These are phyloP conservation scores for Drosophila azteca DNA, from an alignment of 1,140 invertebrate species.

Conservation along the genomic window DNA sequence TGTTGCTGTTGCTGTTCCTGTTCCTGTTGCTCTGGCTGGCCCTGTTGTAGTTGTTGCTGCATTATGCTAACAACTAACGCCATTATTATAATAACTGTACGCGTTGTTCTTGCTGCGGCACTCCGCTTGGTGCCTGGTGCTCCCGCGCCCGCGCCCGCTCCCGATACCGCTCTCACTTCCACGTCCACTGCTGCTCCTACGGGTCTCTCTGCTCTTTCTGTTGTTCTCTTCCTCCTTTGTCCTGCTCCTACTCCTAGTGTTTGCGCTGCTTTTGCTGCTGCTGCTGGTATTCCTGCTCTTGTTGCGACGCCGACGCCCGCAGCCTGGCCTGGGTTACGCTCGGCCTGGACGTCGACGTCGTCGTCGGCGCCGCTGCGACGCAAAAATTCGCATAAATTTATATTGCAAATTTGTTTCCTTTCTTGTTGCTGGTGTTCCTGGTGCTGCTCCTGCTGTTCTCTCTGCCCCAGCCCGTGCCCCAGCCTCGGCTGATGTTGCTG, in stretches of 20 bases:
- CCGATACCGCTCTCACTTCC: no score
- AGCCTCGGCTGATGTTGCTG: slow-evolving; percentile 28
- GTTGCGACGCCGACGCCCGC: slow-evolving; percentile 34
- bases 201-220: no score
- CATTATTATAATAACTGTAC: slow-evolving; percentile 71
- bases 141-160: no score
- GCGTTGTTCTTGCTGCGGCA: slow-evolving; percentile 23
- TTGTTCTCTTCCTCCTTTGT: not conserved
- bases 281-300: slow-evolving; percentile 17
- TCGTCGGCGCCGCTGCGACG: slow-evolving; percentile 58
- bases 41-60: slow-evolving; percentile 48
- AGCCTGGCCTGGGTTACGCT: slow-evolving; percentile 44
- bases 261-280: slow-evolving; percentile 17
- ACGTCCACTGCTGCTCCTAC: no score
- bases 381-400: slow-evolving; percentile 61
- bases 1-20: slow-evolving; percentile 8
- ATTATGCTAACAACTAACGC: slow-evolving; percentile 76
- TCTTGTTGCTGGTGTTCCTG: slow-evolving; percentile 20
- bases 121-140: slow-evolving; percentile 13
- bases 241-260: slow-evolving; percentile 1
- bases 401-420: slow-evolving; percentile 50
- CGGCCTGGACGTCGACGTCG: slow-evolving; percentile 23
- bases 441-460: slow-evolving; percentile 3
- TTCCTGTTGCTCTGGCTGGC: slow-evolving; percentile 32
- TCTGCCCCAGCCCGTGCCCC: slow-evolving; percentile 4